phyloP scores from a whole-genome alignment of 2,113 vertebrate species.

The Mystacornis crossleyi region DNA sequence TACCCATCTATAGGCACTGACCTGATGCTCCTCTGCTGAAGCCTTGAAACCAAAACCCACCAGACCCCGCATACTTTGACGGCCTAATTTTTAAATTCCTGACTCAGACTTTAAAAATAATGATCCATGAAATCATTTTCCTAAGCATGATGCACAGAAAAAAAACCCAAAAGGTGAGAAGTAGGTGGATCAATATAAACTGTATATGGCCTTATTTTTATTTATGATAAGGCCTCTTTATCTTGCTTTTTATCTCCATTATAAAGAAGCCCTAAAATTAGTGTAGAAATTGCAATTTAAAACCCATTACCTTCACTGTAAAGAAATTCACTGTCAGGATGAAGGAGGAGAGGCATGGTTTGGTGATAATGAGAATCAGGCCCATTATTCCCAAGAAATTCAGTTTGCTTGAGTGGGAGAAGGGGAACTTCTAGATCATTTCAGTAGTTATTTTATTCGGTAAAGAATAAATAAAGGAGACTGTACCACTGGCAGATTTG shows the following conservation, averaged over 20 bases:
- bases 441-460: constrained; percentile 33
- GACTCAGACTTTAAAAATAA: not conserved
- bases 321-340: constrained; percentile 43
- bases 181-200: not conserved
- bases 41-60: not conserved
- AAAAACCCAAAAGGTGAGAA: not conserved
- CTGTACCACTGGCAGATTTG: constrained; percentile 31
- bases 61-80: fast-evolving
- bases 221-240: constrained; percentile 1
- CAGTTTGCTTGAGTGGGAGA: constrained; percentile 29
- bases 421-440: constrained; percentile 50
- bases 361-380: constrained; percentile 55
- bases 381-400: constrained; percentile 56
- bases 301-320: constrained; percentile 17
- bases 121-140: not conserved
- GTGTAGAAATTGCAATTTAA: constrained; percentile 51
- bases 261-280: constrained; percentile 53
- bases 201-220: not conserved
- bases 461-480: constrained; percentile 49
- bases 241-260: constrained; percentile 16
- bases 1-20: not conserved
- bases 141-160: not conserved
- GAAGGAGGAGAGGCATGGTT: constrained; percentile 30
- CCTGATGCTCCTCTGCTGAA: not conserved
- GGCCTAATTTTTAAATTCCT: not conserved